phyloP scores from a whole-genome alignment of 2,797 vertebrate species.

The Gymnoscopelus microlampas region DNA sequence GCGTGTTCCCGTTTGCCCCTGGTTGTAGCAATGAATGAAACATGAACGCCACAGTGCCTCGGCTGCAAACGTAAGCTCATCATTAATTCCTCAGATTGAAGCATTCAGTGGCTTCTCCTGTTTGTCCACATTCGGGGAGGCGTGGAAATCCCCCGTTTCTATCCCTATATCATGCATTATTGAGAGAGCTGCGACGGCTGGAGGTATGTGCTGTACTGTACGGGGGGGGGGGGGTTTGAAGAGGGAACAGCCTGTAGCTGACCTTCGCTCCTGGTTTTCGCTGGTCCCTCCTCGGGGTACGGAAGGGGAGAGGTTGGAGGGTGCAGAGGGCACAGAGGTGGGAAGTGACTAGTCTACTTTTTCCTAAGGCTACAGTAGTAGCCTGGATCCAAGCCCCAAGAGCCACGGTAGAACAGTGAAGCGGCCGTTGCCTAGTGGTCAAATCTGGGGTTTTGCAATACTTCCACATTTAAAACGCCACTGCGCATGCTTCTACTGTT shows the following conservation, averaged over 20 bases:
- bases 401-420: too few species aligned
- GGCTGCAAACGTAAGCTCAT: constrained; percentile 11
- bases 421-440: too few species aligned
- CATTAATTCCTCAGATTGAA: constrained; percentile 19
- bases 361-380: too few species aligned
- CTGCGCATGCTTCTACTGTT: too few species aligned
- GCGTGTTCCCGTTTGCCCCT: constrained; percentile 1
- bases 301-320: not conserved
- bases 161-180: not conserved
- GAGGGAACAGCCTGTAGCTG: not conserved
- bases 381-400: too few species aligned
- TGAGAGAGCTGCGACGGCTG: not conserved
- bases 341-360: not conserved
- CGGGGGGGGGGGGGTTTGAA: not conserved
- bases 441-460: too few species aligned
- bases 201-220: not conserved
- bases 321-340: not conserved
- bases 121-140: constrained; percentile 2
- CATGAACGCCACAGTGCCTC: constrained; percentile 32
- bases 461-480: too few species aligned
- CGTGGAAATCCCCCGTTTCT: not conserved
- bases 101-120: constrained; percentile 5
- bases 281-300: constrained; percentile 1
- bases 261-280: constrained; percentile 15
- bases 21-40: constrained; percentile 50